Evolutionary conservation across 2,888 invertebrate genomes (phyloP).

Genomic region (Hetaerina titia): DNA sequence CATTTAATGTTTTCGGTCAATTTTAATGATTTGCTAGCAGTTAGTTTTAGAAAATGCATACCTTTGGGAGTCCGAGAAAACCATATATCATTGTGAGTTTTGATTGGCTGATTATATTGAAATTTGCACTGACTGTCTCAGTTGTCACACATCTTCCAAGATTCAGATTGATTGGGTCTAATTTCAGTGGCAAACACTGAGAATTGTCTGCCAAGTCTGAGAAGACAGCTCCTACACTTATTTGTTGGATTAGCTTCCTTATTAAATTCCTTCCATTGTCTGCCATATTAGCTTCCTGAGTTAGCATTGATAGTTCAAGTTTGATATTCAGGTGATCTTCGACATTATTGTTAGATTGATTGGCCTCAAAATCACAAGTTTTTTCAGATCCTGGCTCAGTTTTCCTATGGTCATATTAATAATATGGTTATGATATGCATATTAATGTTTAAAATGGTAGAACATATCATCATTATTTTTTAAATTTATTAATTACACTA

Average conservation of each 20-base stretch:
- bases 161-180: background rate
- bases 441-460: no score
- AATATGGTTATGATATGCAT: no score
- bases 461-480: no score
- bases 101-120: conserved; percentile 10
- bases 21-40: no score
- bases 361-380: background rate
- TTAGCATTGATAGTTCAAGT: background rate
- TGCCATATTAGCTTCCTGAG: background rate
- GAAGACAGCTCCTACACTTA: background rate
- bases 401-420: background rate
- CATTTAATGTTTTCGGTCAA: no score
- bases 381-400: background rate
- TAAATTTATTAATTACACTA: no score
- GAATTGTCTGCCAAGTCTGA: conserved; percentile 14
- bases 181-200: background rate
- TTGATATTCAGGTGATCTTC: background rate
- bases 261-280: background rate
- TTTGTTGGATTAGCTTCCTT: background rate
- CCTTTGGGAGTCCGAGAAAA: conserved; percentile 15
- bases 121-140: conserved; percentile 33
- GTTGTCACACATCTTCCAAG: conserved; percentile 47
- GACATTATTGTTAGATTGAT: background rate
- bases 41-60: background rate
- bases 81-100: conserved; percentile 23